Base-by-base conservation (phyloP, 2,888 invertebrate species). In the Synergus itoensis region DNA sequence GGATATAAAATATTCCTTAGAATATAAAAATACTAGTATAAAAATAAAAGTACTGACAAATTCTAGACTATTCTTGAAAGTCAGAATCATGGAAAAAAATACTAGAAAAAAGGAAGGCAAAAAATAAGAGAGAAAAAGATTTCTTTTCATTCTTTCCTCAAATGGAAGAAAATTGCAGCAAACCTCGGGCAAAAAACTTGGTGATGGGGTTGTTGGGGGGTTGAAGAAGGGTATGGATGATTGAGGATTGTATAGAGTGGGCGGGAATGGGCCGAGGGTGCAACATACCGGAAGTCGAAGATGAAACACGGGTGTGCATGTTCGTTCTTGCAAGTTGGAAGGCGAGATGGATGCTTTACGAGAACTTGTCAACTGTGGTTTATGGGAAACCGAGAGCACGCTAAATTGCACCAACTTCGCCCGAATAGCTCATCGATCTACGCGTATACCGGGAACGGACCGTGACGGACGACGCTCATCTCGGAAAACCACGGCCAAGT, bases 281-380 rank as follows among this genome's bases (percentile, higher is more conserved):
- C 73, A 48, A 73, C 73, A 73, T 73, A 73, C 73, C 73, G 53
- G 73, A 73, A 73, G 73, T 73, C 73, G 53, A 53, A 73, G 73
- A 73, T 73, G 73, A 73, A 73, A 73, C 53, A 73, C 53, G 73
- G 53, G 48, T 36, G n/a, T 73, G 73, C 53, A 73, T 73, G 53
- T 73, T 73, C 53, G 53, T 73, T 73, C 53, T 73, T 73, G 73
- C 53, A 73, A n/a, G 36, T 28, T 73, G 48, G 73, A 73, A 36
- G 69, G 28, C 79, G 77, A 79, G 80, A 79, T 77, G 63, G 82
- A 83, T 81, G 83, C 81, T 83, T 79, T 82, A 83, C 82, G 79
- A 82, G 82, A 80, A 84, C 82, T 84, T 83, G 83, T 82, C 84
- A 84, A 82, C 82, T 81, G 81, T 83, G 83, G 81, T 83, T 84